Evolutionary conservation across 1,140 invertebrate genomes (phyloP).

Genomic region (Drosophila takahashii): DNA sequence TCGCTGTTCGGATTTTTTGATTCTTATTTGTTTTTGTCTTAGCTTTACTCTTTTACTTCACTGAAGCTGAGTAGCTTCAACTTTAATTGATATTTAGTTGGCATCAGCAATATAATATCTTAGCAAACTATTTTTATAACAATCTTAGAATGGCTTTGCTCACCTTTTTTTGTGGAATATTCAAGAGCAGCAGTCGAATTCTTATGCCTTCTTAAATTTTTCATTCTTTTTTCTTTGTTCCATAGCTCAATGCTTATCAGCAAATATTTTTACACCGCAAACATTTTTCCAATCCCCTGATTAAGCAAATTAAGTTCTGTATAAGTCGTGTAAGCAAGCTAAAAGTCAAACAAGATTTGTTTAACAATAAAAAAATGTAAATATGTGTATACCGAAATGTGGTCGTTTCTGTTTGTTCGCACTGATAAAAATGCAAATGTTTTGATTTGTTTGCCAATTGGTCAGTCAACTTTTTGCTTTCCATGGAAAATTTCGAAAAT

Average conservation of each 20-base stretch:
- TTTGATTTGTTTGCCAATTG: conserved; percentile 42
- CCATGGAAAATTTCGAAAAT: conserved; percentile 48
- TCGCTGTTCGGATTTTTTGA: neutral
- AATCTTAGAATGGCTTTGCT: neutral
- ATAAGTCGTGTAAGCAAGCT: conserved; percentile 19
- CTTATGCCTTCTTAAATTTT: neutral
- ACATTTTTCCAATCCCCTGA: conserved; percentile 13
- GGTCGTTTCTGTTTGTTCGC: conserved; percentile 31
- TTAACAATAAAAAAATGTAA: conserved; percentile 55
- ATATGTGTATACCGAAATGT: conserved; percentile 54
- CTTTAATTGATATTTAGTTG: neutral
- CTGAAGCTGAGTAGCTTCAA: neutral
- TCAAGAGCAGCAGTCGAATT: neutral
- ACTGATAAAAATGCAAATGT: conserved; percentile 64
- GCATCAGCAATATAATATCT: neutral
- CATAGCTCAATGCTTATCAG: conserved; percentile 23
- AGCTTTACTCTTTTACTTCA: neutral
- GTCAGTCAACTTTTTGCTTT: conserved; percentile 64
- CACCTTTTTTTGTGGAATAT: neutral
- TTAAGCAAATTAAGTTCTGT: conserved; percentile 14
- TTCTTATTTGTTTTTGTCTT: neutral
- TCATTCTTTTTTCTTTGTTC: conserved; percentile 40
- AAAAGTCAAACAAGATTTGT: conserved; percentile 32
- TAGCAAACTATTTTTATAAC: neutral
- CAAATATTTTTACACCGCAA: conserved; percentile 19